Evolutionary conservation across 2,797 vertebrate species (phyloP).

Genomic region (Macropodus opercularis): DNA sequence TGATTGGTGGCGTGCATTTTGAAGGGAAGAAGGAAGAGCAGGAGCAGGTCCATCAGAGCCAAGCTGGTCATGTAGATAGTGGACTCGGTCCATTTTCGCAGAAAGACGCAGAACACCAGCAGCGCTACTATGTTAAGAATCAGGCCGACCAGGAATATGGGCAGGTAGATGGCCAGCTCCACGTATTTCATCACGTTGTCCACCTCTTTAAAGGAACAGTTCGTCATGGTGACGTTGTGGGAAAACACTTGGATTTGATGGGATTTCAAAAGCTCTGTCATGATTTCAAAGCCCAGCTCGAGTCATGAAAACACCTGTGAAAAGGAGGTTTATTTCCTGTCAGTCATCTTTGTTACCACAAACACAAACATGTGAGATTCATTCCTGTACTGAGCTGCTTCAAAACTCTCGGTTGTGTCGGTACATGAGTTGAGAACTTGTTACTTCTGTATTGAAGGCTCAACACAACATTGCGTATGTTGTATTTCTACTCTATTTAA

Average conservation of each 20-base stretch:
- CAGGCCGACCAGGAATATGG: slow-evolving; percentile 85
- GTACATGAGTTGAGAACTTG: slow-evolving; percentile 11
- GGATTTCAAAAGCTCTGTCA: slow-evolving; percentile 10
- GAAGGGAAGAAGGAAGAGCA: slow-evolving; percentile 88
- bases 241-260: slow-evolving; percentile 9
- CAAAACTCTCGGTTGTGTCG: slow-evolving; percentile 37
- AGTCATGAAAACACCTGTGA: not conserved
- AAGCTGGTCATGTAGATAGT: slow-evolving; percentile 91
- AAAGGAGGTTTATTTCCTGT: slow-evolving; percentile 28
- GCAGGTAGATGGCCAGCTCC: slow-evolving; percentile 83
- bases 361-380: not conserved
- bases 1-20: slow-evolving; percentile 79
- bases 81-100: slow-evolving; percentile 85
- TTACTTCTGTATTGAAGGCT: slow-evolving; percentile 11
- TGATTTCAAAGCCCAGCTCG: slow-evolving; percentile 18
- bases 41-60: slow-evolving; percentile 85
- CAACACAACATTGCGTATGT: not conserved
- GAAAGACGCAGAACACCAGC: slow-evolving; percentile 76
- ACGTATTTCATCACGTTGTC: slow-evolving; percentile 71
- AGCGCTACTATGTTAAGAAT: slow-evolving; percentile 83
- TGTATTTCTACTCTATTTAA: not conserved
- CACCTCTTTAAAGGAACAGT: slow-evolving; percentile 70
- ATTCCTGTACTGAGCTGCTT: not conserved
- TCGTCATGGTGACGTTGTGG: slow-evolving; percentile 33
- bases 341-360: slow-evolving; percentile 29